These are phyloP conservation scores for Prenolepis imparis DNA, from an alignment of 2,888 invertebrate genomes.

Conservation along the genomic window DNA sequence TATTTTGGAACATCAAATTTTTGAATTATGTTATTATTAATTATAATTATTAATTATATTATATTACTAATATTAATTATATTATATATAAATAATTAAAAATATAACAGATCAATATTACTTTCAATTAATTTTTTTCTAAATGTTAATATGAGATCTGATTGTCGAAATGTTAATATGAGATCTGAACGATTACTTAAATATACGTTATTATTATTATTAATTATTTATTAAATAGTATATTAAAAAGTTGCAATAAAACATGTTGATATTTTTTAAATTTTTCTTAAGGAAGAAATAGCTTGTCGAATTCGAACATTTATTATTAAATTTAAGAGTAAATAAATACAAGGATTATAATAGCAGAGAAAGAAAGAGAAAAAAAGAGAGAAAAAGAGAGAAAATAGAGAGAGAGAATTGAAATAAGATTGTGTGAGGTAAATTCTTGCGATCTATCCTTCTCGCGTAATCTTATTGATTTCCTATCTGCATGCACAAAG, in stretches of 20 bases:
- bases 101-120: background rate
- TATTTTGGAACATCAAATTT: background rate
- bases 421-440: constrained; percentile 22
- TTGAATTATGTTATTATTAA: background rate
- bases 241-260: constrained; percentile 15
- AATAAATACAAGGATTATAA: background rate
- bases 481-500: constrained; percentile 38
- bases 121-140: background rate
- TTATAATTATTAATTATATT: background rate
- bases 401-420: background rate
- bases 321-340: background rate
- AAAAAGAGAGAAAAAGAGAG: background rate
- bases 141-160: background rate
- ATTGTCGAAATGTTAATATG: background rate
- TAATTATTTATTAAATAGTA: background rate
- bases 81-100: background rate
- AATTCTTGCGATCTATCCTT: constrained; percentile 1
- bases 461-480: constrained; percentile 24
- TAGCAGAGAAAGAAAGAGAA: background rate
- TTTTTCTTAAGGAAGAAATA: background rate
- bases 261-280: background rate
- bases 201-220: background rate
- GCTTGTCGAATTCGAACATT: background rate
- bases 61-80: too few relatives aligned
- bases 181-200: background rate